A percentile compares a stretch with the other conserved stretches of the same genome.
Evolutionary conservation across 2,888 invertebrate species (phyloP).

Genomic region (Cryptosula pallasiana): DNA sequence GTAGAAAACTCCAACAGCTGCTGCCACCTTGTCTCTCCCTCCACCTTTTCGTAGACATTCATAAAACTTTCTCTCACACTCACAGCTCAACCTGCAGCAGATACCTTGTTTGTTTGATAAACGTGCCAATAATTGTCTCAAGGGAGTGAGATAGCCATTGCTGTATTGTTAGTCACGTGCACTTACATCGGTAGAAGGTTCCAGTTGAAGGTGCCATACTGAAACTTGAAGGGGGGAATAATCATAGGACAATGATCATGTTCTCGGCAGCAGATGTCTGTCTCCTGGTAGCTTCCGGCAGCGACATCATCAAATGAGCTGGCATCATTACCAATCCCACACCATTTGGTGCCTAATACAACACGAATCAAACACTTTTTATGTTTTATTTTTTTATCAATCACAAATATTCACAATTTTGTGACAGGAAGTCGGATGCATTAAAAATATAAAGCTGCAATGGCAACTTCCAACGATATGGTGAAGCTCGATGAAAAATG

Average conservation of each 20-base stretch:
- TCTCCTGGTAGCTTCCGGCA: conserved; percentile 29
- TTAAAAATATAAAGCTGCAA: no score
- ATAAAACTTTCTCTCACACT: conserved; percentile 15
- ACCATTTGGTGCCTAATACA: conserved; percentile 39
- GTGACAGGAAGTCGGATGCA: no score
- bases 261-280: conserved; percentile 35
- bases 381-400: no score
- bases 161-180: no score
- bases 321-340: conserved; percentile 34
- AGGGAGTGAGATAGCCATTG: no score
- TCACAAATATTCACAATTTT: no score
- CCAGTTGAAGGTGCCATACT: conserved; percentile 34
- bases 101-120: no score
- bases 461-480: no score
- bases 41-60: not conserved
- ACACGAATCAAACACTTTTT: no score
- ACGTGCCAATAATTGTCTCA: no score
- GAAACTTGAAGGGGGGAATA: conserved; percentile 31
- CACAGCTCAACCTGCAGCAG: conserved; percentile 3
- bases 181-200: conserved; percentile 31
- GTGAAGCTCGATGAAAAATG: no score
- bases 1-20: conserved; percentile 10
- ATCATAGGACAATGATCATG: conserved; percentile 35
- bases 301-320: conserved; percentile 32
- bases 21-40: not conserved